A percentile compares a stretch with the other conserved stretches of the same genome.
Conservation (phyloP, 37 sponge, comb jelly and placozoan genomes). For the Corticium candelabrum region DNA sequence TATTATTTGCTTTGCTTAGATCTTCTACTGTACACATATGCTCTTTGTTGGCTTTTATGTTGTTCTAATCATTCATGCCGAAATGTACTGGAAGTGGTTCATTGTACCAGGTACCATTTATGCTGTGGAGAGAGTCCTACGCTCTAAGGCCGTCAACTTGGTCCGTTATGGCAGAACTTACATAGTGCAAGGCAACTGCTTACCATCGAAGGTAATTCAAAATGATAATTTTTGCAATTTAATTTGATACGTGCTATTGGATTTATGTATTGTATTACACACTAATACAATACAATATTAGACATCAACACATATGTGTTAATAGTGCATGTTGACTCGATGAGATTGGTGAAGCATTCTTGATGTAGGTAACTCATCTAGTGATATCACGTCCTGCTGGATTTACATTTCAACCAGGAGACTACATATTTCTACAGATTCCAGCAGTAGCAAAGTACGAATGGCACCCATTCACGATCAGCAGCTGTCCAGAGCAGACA, state of each 20-base stretch:
- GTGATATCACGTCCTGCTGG: slow-evolving; percentile 48
- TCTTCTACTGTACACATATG: slow-evolving; percentile 79
- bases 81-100: slow-evolving; percentile 73
- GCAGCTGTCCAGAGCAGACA: slow-evolving; percentile 61
- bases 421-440: slow-evolving; percentile 73
- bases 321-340: too few relatives aligned
- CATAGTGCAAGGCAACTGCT: slow-evolving; percentile 43
- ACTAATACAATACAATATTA: too few relatives aligned
- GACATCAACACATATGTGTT: too few relatives aligned
- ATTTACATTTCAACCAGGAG: slow-evolving; percentile 68
- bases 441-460: slow-evolving; percentile 74
- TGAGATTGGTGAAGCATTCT: background rate
- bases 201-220: slow-evolving; percentile 72
- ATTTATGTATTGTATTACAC: too few relatives aligned
- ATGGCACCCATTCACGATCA: slow-evolving; percentile 87
- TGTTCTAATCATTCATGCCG: slow-evolving; percentile 64
- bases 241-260: too few relatives aligned
- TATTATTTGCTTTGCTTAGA: slow-evolving; percentile 23
- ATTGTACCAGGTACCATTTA: slow-evolving; percentile 49
- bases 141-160: slow-evolving; percentile 58
- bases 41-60: slow-evolving; percentile 54
- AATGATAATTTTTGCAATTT: too few relatives aligned
- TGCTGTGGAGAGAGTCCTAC: slow-evolving; percentile 53
- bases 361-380: slow-evolving; percentile 54
- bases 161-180: slow-evolving; percentile 57